Evolutionary conservation across 1,140 invertebrate genomes (phyloP), one percentile per base, ranked within the genome.

Genomic region (Sminthurinus signatus): DNA sequence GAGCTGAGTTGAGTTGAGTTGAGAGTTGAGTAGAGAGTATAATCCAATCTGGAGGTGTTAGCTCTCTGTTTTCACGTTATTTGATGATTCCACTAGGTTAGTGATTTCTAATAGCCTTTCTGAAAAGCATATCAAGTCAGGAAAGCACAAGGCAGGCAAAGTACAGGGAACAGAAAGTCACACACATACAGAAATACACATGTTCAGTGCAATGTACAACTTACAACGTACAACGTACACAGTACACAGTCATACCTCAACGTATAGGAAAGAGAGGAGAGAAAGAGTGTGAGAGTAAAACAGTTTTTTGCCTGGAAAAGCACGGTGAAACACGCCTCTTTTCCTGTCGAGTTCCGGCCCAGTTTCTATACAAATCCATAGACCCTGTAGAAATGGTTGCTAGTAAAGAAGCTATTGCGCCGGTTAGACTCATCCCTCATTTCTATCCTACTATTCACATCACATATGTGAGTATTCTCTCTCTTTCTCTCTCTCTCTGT

Each of bases 1-100:
- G n/a, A n/a, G n/a, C n/a, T n/a, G n/a, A 52, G 50, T 1, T 28
- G 23, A 27, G 50, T 52, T n/a, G n/a, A n/a, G n/a, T 52, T 21
- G 50, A 27, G 10, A 8, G 32, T 36, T 10, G 50, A 27, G 17
- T 27, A 14, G 28, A 36, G 19, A 57, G 39, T 15, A 27, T 54
- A 15, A 28, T 54, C 27, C 32, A 15, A 21, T 5, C 17, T 21
- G 19, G 57, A 28, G 57, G 42, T 43, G 36, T 59, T 10, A 59
- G 57, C 57, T 59, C 25, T 46, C 39, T 59, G 36, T 59, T 59
- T 59, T 46, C 57, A 46, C 39, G 57, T 43, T 59, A 44, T 59
- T 28, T 59, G 25, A 52, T 52, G 50, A 52, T 52, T 52, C 50
- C 50, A 52, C 50, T 14, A 23, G 46, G 46, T 48, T 48, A 29